Conservation (phyloP, 2,113 vertebrate genomes). For the Chroicocephalus ridibundus region DNA sequence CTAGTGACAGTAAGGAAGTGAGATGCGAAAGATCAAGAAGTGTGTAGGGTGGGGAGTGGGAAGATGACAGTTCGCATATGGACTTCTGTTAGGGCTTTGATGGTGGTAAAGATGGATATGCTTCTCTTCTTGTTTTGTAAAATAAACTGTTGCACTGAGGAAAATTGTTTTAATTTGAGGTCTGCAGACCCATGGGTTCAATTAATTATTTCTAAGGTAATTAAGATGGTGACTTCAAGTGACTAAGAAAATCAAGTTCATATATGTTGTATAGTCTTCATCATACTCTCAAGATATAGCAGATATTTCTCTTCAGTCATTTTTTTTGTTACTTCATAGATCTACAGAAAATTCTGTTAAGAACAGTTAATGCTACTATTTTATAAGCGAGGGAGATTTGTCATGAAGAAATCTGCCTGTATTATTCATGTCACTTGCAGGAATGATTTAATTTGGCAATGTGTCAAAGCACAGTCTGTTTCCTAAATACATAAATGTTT, state of each 20-base stretch:
- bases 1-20: neutral
- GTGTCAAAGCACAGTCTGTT: constrained; percentile 51
- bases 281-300: neutral
- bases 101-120: neutral
- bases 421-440: constrained; percentile 1
- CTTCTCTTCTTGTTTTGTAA: neutral
- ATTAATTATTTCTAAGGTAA: neutral
- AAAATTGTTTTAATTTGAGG: neutral
- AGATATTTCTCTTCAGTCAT: neutral
- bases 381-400: neutral
- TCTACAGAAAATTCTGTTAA: neutral
- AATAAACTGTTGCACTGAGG: neutral
- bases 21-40: neutral
- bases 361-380: neutral
- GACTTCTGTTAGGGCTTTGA: neutral
- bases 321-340: neutral
- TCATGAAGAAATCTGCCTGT: constrained; percentile 2
- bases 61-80: neutral
- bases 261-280: neutral
- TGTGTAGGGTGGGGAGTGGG: neutral
- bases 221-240: neutral
- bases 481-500: constrained; percentile 49
- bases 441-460: constrained; percentile 30
- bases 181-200: neutral
- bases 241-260: neutral